Conservation (phyloP, 1,140 invertebrate genomes). For the Dendroctonus valens region DNA sequence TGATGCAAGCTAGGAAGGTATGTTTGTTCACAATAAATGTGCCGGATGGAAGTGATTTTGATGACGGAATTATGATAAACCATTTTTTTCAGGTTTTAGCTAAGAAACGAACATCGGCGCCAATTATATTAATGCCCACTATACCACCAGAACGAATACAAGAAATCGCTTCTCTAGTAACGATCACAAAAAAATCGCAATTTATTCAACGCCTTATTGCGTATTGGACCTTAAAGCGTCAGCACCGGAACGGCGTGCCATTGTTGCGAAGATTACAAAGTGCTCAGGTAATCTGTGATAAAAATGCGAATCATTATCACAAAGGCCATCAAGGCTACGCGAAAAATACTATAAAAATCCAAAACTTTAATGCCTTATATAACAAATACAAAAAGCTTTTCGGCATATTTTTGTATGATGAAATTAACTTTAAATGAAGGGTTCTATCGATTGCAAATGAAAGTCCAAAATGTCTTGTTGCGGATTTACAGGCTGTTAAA, state of each 20-base stretch:
- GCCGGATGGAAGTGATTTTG: not conserved
- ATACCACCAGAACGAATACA: slow-evolving; percentile 86
- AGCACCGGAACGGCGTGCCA: slow-evolving; percentile 94
- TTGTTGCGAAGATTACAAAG: slow-evolving; percentile 82
- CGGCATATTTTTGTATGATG: too few relatives aligned
- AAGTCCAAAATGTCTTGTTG: too few relatives aligned
- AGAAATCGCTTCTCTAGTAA: slow-evolving; percentile 75
- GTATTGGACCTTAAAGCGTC: slow-evolving; percentile 95
- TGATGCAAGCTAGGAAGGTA: slow-evolving; percentile 73
- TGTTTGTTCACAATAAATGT: not conserved
- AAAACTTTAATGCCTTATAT: too few relatives aligned
- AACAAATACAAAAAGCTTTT: too few relatives aligned
- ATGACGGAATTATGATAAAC: too few relatives aligned
- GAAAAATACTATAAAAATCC: too few relatives aligned
- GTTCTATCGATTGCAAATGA: too few relatives aligned
- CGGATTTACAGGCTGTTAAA: too few relatives aligned
- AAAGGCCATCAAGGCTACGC: too few relatives aligned
- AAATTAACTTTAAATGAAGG: too few relatives aligned
- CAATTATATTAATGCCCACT: slow-evolving; percentile 90
- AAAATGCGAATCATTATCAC: not conserved
- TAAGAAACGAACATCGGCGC: slow-evolving; percentile 85
- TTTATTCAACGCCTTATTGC: slow-evolving; percentile 87
- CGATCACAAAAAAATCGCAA: slow-evolving; percentile 74
- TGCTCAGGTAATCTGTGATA: slow-evolving; percentile 49
- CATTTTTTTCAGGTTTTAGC: slow-evolving; percentile 49